Evolutionary conservation across 2,113 vertebrate genomes (phyloP).

Genomic region (Megalops atlanticus): DNA sequence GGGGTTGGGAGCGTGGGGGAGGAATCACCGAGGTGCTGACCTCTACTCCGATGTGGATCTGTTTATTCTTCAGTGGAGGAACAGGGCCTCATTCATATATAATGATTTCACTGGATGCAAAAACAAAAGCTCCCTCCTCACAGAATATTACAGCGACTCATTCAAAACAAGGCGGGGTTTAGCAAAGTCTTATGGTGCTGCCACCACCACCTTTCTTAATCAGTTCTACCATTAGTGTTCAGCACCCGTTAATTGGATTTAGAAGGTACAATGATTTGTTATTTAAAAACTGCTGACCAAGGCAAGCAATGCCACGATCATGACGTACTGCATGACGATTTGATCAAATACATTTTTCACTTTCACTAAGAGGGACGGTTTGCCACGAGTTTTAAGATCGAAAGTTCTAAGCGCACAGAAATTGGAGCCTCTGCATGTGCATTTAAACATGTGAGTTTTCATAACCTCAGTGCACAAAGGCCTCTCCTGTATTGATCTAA

Average conservation of each 20-base stretch:
- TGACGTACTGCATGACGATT: background rate
- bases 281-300: no score
- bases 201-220: no score
- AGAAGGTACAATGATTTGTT: no score
- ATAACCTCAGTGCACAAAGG: conserved; percentile 27
- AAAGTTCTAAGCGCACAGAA: background rate
- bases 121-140: background rate
- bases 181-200: background rate
- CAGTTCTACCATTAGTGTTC: no score
- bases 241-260: no score
- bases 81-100: background rate
- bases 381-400: no score
- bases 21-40: background rate
- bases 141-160: background rate
- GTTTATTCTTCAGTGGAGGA: background rate
- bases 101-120: background rate
- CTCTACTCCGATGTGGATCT: background rate
- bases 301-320: background rate
- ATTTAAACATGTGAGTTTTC: conserved; percentile 25
- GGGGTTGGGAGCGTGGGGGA: background rate
- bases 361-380: background rate
- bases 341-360: background rate
- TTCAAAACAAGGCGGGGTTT: background rate
- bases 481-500: conserved; percentile 31
- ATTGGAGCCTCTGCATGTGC: background rate